These are phyloP conservation scores for Alces alces DNA, from an alignment of 2,113 vertebrate genomes.

Conservation along the genomic window DNA sequence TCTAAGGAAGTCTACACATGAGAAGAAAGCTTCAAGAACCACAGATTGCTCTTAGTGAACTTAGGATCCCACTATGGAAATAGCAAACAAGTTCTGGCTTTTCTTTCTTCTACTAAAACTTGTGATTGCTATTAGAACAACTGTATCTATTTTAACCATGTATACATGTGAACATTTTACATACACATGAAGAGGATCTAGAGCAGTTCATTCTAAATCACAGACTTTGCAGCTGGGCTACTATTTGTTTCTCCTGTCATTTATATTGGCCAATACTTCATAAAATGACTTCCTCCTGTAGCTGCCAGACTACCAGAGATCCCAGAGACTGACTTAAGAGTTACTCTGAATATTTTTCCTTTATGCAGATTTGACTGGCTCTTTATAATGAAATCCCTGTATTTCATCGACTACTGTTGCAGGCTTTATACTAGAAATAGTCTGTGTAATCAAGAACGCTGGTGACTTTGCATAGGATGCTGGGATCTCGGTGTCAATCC, in stretches of 20 bases:
- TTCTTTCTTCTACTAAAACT: not conserved
- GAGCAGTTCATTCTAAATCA: not conserved
- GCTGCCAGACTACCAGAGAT: not conserved
- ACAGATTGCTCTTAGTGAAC: not conserved
- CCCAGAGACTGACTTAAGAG: not conserved
- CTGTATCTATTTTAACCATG: not conserved
- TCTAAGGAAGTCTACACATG: not conserved
- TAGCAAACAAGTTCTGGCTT: not conserved
- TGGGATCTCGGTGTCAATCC: not conserved
- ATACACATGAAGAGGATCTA: not conserved
- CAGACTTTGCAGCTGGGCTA: not conserved
- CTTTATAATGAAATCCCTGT: not conserved
- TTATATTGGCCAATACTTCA: not conserved
- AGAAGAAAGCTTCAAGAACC: not conserved
- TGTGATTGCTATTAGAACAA: not conserved
- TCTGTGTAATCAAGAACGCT: not conserved
- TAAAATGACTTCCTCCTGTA: not conserved
- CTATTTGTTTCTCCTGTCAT: slow-evolving; percentile 7
- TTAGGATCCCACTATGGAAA: not conserved
- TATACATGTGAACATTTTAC: not conserved
- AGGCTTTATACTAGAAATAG: not conserved
- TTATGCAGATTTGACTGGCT: not conserved
- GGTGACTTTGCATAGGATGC: not conserved
- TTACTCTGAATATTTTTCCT: not conserved
- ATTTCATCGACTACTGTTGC: not conserved